Evolutionary conservation across 2,113 vertebrate genomes (phyloP).

Genomic region (Xenotilapia caudafasciata): DNA sequence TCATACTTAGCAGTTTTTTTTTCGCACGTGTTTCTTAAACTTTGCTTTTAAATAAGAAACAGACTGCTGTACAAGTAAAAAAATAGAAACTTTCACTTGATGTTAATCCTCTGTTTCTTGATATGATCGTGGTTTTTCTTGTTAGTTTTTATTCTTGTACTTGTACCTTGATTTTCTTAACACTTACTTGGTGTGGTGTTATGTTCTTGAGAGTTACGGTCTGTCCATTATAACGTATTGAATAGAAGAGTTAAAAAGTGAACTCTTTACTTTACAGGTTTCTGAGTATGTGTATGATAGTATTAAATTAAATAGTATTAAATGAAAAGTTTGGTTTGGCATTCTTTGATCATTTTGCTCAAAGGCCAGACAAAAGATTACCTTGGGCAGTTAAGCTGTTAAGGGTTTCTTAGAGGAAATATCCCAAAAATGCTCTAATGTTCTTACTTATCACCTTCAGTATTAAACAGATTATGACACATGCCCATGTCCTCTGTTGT

Average conservation of each 20-base stretch:
- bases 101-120: neutral
- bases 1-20: fast-evolving
- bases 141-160: fast-evolving
- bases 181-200: neutral
- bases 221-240: neutral
- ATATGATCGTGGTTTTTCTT: neutral
- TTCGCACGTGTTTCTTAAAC: neutral
- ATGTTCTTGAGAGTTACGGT: neutral
- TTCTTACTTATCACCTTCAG: neutral
- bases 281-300: fast-evolving
- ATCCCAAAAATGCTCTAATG: neutral
- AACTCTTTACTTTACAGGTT: neutral
- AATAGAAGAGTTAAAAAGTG: neutral
- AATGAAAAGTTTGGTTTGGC: neutral
- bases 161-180: fast-evolving
- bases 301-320: neutral
- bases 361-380: fast-evolving
- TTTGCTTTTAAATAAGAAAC: fast-evolving
- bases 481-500: fast-evolving
- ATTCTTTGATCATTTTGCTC: fast-evolving
- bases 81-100: neutral
- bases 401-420: neutral
- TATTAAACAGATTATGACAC: neutral
- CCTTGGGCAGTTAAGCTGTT: neutral
- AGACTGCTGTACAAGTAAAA: neutral